A percentile compares a stretch with the other conserved stretches of the same genome.
Conservation (phyloP, 2,888 invertebrate genomes). For the Microctonus aethiopoides region DNA sequence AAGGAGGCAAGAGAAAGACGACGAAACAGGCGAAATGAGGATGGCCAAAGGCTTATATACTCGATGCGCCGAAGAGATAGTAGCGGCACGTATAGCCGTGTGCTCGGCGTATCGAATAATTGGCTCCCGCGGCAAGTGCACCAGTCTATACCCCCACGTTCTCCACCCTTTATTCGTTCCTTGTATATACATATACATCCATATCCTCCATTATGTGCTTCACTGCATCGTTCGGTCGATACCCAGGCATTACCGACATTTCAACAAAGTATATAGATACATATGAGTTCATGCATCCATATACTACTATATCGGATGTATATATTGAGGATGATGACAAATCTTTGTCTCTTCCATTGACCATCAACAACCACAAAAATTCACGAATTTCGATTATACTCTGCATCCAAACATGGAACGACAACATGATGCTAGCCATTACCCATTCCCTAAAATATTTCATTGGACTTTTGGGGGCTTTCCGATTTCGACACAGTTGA, state of each 20-base stretch:
- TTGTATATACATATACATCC: conserved; percentile 2
- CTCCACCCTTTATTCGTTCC: neutral
- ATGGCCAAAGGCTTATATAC: conserved; percentile 51
- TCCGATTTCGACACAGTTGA: conserved; percentile 19
- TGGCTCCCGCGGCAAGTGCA: conserved; percentile 67
- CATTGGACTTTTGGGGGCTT: conserved; percentile 13
- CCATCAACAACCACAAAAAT: conserved; percentile 2
- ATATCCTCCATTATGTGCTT: conserved; percentile 62
- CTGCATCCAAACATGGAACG: neutral
- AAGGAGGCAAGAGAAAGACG: conserved; percentile 40
- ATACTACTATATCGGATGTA: neutral
- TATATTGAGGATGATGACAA: conserved; percentile 20
- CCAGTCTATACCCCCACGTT: conserved; percentile 53
- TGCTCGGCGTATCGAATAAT: conserved; percentile 65
- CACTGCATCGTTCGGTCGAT: conserved; percentile 55
- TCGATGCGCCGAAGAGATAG: conserved; percentile 58
- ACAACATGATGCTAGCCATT: conserved; percentile 10
- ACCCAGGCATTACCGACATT: conserved; percentile 35
- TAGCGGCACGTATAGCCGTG: conserved; percentile 43
- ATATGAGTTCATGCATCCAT: neutral
- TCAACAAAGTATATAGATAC: conserved; percentile 26
- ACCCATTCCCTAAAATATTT: neutral
- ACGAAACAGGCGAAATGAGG: conserved; percentile 47
- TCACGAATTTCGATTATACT: neutral
- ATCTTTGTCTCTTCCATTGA: conserved; percentile 19